Evolutionary conservation across 2,797 vertebrate genomes (phyloP), one percentile per base, ranked within the genome.

Genomic region (Pelochelys cantorii): DNA sequence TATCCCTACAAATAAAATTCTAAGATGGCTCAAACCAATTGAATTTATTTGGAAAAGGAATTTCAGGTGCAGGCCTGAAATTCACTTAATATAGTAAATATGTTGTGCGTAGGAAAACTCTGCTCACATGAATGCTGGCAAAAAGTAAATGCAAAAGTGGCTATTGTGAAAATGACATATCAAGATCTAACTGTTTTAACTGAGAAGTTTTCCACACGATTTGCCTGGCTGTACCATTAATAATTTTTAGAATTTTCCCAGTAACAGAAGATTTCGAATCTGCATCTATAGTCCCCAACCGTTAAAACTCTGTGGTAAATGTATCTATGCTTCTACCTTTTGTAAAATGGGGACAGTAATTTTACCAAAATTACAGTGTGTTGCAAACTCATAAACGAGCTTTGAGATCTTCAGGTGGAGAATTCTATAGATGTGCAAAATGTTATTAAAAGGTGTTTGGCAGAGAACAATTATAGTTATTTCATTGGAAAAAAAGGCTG

Each of bases 401-500:
- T 91, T 5, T 3, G 82, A 91, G 55, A 79, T 91, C 5, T 77
- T 95, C 57, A 88, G 80, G 85, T 85, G 86, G 78, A 27, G 88
- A 91, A 53, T 90, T 89, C 83, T 93, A 55, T 81, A 81, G 86
- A 91, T 85, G 84, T 95, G 90, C 86, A 91, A 88, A 57, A 48
- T 92, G 95, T 52, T 94, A 89, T 86, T 88, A 86, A 84, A 86
- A 96, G 90, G 93, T 95, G 87, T 95, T 95, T 90, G 62, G n/a
- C n/a, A 95, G 90, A 90, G 88, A 89, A 90, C 83, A 92, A 93
- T 84, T 95, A 92, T 96, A 87, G 86, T 90, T 31, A 5, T 91
- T 77, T 94, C 77, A 88, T 96, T 96, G 95, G 94, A 95, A 94
- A 90, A 87, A 84, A 88, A 86, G 65, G 78, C 93, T 74, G 94